Evolutionary conservation across 2,113 vertebrate species (phyloP), one percentile per base, ranked within the genome.

Genomic region (Neodontobutis hainanensis): DNA sequence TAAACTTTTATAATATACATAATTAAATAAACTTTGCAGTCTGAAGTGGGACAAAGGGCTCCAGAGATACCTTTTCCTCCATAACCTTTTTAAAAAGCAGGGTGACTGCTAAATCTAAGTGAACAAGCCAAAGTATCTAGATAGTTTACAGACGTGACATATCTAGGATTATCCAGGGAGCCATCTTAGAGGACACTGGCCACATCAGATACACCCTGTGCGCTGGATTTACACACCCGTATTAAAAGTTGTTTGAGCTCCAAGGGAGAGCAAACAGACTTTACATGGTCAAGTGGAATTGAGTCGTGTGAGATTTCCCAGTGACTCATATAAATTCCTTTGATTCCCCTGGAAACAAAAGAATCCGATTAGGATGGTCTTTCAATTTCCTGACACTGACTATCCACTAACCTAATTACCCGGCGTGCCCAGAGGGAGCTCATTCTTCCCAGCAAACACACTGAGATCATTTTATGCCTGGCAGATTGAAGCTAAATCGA

Each of bases 321-420:
- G 84, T 84, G 89, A 89, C 90, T 92, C 88, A 80, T 86, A 90
- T 87, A 90, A 90, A 93, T 93, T 91, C 87, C 91, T 92, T 94
- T 94, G 94, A 95, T 94, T 89, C 87, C 85, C 81, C 92, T 94
- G 91, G 93, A 94, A 96, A 94, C 90, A 92, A 93, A 93, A 87
- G 88, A 96, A 97, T 95, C 94, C 94, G 96, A 97, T 95, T 94
- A 60, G 94, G 92, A 93, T 92, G 91, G 93, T 94, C 96, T 98
- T 97, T 98, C 96, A 97, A 97, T 98, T 98, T 96, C 94, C 95
- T 97, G 95, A 96, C 95, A 94, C 92, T 92, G 94, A 96, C 94
- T 95, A 95, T 95, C 95, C 95, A 95, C 95, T 98, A 98, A 98
- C 95, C 94, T 96, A 98, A 98, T 98, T 98, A 97, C 94, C 94